Conservation (phyloP, 2,888 invertebrate genomes). For the Acheta domesticus region DNA sequence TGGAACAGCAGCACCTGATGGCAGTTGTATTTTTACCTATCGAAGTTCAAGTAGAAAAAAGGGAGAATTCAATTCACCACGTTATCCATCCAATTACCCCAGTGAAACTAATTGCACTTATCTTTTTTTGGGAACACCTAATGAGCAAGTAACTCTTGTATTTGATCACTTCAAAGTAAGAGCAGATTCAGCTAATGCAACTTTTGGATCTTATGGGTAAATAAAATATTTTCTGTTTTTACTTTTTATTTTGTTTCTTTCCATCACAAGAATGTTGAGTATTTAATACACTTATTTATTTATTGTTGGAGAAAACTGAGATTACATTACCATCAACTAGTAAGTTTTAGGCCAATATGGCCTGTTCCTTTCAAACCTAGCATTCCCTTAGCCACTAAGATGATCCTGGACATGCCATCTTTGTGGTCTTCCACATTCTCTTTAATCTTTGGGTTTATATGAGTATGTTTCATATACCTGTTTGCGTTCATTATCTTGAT, state of each 20-base stretch:
- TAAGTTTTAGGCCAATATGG: no score
- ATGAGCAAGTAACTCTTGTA: slow-evolving; percentile 85
- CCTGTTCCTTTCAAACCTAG: no score
- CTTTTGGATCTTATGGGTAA: slow-evolving; percentile 72
- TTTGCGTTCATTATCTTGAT: no score
- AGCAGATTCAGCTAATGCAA: slow-evolving; percentile 74
- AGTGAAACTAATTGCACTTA: slow-evolving; percentile 93
- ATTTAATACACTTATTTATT: no score
- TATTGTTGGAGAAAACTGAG: no score
- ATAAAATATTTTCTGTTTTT: slow-evolving; percentile 35
- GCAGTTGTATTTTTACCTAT: slow-evolving; percentile 88
- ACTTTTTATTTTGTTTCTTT: background rate
- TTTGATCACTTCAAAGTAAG: slow-evolving; percentile 90
- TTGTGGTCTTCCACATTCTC: no score
- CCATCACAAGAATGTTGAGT: background rate
- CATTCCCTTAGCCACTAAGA: no score
- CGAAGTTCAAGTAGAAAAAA: slow-evolving; percentile 80
- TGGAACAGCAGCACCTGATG: slow-evolving; percentile 89
- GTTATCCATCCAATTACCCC: slow-evolving; percentile 95
- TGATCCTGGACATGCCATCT: no score
- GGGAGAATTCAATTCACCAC: slow-evolving; percentile 92
- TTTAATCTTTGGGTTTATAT: no score
- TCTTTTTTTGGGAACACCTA: slow-evolving; percentile 78
- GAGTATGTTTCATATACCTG: no score
- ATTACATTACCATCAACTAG: no score